Evolutionary conservation across 2,797 vertebrate genomes (phyloP).

Genomic region (Psittacula echo): DNA sequence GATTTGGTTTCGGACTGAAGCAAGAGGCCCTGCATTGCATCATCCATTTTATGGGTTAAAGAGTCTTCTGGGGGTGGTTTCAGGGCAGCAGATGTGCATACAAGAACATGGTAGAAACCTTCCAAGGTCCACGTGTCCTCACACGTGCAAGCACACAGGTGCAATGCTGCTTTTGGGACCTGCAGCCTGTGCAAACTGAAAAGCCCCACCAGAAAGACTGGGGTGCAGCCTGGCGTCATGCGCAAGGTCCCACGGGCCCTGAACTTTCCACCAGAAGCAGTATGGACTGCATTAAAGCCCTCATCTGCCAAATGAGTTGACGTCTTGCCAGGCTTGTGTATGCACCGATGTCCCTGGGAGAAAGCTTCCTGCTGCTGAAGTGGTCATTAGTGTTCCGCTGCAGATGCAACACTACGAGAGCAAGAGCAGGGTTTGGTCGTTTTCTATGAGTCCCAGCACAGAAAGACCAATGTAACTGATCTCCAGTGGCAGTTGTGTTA

Average conservation of each 20-base stretch:
- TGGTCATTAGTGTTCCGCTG: neutral
- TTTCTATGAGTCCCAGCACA: rapidly evolving
- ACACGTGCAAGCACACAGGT: rapidly evolving
- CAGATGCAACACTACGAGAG: neutral
- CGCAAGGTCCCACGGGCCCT: rapidly evolving
- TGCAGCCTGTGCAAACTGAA: rapidly evolving
- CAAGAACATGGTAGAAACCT: neutral
- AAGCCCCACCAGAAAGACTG: neutral
- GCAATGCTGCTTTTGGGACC: rapidly evolving
- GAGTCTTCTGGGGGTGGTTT: neutral
- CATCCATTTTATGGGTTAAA: rapidly evolving
- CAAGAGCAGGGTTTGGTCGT: neutral
- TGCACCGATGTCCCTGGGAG: neutral
- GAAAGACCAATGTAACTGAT: neutral
- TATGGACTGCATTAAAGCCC: neutral
- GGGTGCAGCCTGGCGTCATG: rapidly evolving
- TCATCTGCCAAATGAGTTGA: neutral
- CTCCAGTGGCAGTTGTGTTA: too few relatives aligned
- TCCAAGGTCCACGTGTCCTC: neutral
- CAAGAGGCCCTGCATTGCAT: neutral
- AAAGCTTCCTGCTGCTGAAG: conserved; percentile 35
- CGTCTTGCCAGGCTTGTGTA: neutral
- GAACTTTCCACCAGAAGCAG: neutral
- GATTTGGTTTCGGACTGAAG: neutral
- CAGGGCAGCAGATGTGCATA: neutral